Evolutionary conservation across 1,140 invertebrate genomes (phyloP), one percentile per base, ranked within the genome.

Genomic region (Pissodes strobi): DNA sequence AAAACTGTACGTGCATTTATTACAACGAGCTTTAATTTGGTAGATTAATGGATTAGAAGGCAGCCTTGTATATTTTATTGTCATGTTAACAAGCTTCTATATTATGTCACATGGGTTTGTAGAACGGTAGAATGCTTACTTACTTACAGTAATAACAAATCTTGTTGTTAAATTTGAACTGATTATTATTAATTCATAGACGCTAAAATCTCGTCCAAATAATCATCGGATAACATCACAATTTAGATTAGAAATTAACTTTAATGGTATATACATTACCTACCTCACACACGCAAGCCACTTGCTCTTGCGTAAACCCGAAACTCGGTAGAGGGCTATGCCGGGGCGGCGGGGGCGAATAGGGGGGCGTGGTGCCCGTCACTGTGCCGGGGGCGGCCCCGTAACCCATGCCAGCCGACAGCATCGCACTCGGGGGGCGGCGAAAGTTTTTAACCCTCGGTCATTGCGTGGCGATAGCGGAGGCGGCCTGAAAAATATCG

Each of bases 231-330:
- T 30, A 30, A 6, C 12, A 30, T 5, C 27, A 30, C 4, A 30
- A 30, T 30, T 30, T 6, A 18, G 6, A 46, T 46, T 46, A 6
- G 8, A 23, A 15, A 9, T 17, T 9, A 15, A 27, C n/a, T 18
- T 8, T 19, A 5, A n/a, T n/a, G n/a, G n/a, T n/a, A n/a, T n/a
- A n/a, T n/a, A n/a, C n/a, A n/a, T 19, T 9, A 59, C 82, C 82
- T 79, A 90, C 95, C 86, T 98, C 96, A 81, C 97, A 99, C 39
- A 99, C 95, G 79, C 95, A 98, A 53, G 96, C 95, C 67, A 99
- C 95, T 80, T 99, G 97, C 81, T 99, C 96, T 83, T 97, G 95
- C 61, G 96, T 98, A 82, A 97, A 97, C 48, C 92, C 94, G 79
- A 97, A 98, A 70, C 92, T 94, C 38, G 94, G 93, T 74, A 97